These are phyloP conservation scores for Ornithoptera priamus DNA, from an alignment of 2,888 invertebrate genomes.

Conservation along the genomic window DNA sequence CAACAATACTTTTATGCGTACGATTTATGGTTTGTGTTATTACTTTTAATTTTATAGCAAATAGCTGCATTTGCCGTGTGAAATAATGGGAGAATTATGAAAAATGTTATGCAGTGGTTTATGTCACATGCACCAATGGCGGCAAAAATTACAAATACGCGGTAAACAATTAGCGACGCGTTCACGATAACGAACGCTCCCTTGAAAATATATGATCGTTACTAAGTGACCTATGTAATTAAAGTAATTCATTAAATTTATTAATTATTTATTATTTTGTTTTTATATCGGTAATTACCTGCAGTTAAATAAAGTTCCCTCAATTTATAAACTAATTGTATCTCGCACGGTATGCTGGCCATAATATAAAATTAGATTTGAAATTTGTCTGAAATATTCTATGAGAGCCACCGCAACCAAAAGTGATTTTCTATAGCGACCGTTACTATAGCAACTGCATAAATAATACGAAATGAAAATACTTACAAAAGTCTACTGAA, in stretches of 20 bases:
- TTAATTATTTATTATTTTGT: not conserved
- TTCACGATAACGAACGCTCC: conserved; percentile 29
- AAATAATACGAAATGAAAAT: too few species aligned
- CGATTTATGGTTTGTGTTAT: not conserved
- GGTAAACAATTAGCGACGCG: conserved; percentile 31
- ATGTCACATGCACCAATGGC: conserved; percentile 11
- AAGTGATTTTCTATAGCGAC: too few species aligned
- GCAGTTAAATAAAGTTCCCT: too few species aligned
- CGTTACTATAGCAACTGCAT: too few species aligned
- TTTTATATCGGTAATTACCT: too few species aligned
- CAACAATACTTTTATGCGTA: not conserved
- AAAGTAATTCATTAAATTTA: not conserved
- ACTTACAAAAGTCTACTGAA: too few species aligned
- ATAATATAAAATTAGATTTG: too few species aligned
- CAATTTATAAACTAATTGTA: too few species aligned
- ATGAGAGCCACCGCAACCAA: too few species aligned
- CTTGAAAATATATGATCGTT: conserved; percentile 1
- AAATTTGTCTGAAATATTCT: too few species aligned
- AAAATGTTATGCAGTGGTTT: conserved; percentile 1
- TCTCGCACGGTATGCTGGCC: too few species aligned
- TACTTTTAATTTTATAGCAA: not conserved
- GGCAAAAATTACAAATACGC: conserved; percentile 32
- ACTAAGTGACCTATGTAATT: not conserved
- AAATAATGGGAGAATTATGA: conserved; percentile 6
- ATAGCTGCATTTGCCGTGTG: not conserved